Evolutionary conservation across 2,797 vertebrate genomes (phyloP).

Genomic region (Esox masquinongy): DNA sequence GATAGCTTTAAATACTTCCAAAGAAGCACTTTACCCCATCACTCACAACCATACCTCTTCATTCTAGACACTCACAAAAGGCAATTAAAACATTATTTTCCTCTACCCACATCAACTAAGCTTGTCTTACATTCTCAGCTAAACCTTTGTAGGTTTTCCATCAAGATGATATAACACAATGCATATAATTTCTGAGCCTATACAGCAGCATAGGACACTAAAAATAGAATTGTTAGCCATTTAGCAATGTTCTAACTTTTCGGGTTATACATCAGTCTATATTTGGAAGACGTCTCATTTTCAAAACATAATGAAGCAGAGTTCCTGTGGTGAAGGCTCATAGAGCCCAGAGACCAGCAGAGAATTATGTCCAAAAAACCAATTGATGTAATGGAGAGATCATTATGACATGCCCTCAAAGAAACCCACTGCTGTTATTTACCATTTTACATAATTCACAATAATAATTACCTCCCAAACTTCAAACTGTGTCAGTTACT

Average conservation of each 20-base stretch:
- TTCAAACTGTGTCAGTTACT: constrained; percentile 22
- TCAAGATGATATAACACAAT: constrained; percentile 14
- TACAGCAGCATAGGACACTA: constrained; percentile 12
- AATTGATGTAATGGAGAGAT: constrained; percentile 31
- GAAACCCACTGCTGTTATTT: constrained; percentile 27
- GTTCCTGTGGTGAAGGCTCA: constrained; percentile 23
- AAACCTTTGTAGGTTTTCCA: constrained; percentile 11
- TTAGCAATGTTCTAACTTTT: constrained; percentile 8
- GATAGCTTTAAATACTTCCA: constrained; percentile 23
- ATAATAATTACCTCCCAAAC: constrained; percentile 41
- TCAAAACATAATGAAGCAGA: constrained; percentile 23
- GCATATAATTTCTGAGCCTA: constrained; percentile 7
- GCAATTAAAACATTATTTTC: constrained; percentile 34
- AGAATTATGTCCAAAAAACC: constrained; percentile 25
- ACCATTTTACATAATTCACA: constrained; percentile 36
- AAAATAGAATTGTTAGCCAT: constrained; percentile 6
- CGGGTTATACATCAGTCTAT: neutral
- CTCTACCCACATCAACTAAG: constrained; percentile 29
- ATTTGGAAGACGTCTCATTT: constrained; percentile 1
- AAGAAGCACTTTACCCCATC: constrained; percentile 27
- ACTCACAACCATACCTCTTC: constrained; percentile 18
- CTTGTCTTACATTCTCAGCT: constrained; percentile 14
- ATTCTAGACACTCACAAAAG: constrained; percentile 20
- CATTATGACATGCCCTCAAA: constrained; percentile 39
- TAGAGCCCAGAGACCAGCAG: constrained; percentile 18